phyloP scores from a whole-genome alignment of 1,140 invertebrate genomes.

The Calosoma granatense region DNA sequence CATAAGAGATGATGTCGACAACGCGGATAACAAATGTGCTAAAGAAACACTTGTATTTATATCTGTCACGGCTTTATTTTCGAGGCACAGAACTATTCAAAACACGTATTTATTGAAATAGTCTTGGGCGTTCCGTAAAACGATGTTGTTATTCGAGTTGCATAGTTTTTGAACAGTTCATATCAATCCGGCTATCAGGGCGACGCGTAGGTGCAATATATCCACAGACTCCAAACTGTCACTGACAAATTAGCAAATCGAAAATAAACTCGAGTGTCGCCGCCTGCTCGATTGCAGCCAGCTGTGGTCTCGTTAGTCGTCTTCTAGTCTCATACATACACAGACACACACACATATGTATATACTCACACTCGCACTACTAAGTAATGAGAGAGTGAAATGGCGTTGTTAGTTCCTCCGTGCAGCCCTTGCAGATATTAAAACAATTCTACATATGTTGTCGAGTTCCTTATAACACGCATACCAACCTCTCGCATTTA shows the following conservation, averaged over 20 bases:
- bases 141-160: neutral
- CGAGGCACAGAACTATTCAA: neutral
- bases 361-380: no score
- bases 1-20: no score
- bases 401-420: no score
- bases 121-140: neutral
- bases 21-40: neutral
- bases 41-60: neutral
- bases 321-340: no score
- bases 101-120: neutral
- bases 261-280: slow-evolving; percentile 21
- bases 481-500: neutral
- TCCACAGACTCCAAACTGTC: slow-evolving; percentile 20
- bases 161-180: slow-evolving; percentile 19
- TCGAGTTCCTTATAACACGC: no score
- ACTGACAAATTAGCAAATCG: slow-evolving; percentile 27
- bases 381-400: no score
- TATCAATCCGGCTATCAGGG: slow-evolving; percentile 25
- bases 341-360: no score
- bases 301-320: neutral
- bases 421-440: no score
- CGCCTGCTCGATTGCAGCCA: neutral
- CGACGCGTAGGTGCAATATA: slow-evolving; percentile 13
- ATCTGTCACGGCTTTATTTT: neutral
- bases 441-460: neutral